Evolutionary conservation across 2,113 vertebrate genomes (phyloP), one percentile per base, ranked within the genome.

Genomic region (Paradisaea rubra): DNA sequence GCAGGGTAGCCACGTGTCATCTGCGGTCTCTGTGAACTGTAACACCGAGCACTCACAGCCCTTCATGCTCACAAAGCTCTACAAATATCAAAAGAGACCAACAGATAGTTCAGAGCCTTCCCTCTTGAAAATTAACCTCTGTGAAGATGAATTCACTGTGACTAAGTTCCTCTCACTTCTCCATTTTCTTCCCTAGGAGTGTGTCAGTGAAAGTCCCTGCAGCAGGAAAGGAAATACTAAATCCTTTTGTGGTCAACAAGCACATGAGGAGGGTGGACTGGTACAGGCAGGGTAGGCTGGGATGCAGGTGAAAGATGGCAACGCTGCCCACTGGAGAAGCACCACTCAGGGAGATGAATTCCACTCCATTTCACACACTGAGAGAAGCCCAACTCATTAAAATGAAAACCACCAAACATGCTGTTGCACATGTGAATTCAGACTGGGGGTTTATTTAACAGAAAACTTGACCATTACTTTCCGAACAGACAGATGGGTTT

Each of bases 51-150:
- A 69, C 76, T 88, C 61, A 19, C 30, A 83, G 90, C 63, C 60
- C 88, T 91, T 88, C 71, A 70, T 66, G 59, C 68, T 80, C 64
- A 73, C 68, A 88, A 61, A 80, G 35, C 90, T 91, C 76, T 23
- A 73, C 71, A 88, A 77, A 66, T 28, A 88, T 73, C 84, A 90
- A 27, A 91, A 88, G 54, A 81, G 54, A 21, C 59, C 90, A 86
- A 47, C 7, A 1, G 50, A 86, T 30, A 77, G 71, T 90, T 94
- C 82, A 90, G 53, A 88, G 39, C 39, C 49, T 83, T 70, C 27
- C 21, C 39, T 63, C 33, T 54, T 54, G 42, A 88, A 91, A 83
- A 89, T 66, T 73, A 86, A 81, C 59, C 71, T 83, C 81, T 37
- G 6, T 41, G 47, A 95, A 94, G 81, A 73, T 52, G 6, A 90